Percentiles rank a stretch among this genome's conserved stretches.
Evolutionary conservation across 2,888 invertebrate species (phyloP).

Genomic region (Drosophila tripunctata): DNA sequence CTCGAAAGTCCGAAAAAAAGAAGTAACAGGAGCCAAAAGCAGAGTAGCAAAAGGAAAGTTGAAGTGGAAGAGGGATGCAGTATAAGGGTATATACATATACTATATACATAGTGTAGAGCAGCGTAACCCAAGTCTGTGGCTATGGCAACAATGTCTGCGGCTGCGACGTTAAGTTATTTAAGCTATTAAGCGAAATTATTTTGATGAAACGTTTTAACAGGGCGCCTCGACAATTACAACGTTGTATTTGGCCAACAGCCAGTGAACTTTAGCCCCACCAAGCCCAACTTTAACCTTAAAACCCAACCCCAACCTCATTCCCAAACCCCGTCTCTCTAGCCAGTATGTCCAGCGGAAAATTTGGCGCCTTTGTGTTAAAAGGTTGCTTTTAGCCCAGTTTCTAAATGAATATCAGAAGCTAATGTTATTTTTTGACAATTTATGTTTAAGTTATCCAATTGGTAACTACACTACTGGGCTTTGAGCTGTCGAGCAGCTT

Average conservation of each 20-base stretch:
- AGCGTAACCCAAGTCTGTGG: conserved; percentile 19
- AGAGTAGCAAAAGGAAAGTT: neutral
- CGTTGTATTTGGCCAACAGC: conserved; percentile 19
- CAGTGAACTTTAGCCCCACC: neutral
- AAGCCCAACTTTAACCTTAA: neutral
- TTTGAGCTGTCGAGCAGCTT: no score
- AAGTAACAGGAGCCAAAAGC: neutral
- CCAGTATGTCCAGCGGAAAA: neutral
- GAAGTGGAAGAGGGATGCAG: neutral
- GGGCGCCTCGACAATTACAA: conserved; percentile 19
- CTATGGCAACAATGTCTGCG: conserved; percentile 23
- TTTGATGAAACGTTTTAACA: conserved; percentile 45
- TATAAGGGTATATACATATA: neutral
- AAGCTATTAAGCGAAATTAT: conserved; percentile 45
- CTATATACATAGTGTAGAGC: neutral
- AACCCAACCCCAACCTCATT: neutral
- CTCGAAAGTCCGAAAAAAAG: neutral
- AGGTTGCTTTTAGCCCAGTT: neutral
- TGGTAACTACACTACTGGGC: no score
- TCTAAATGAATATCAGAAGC: no score
- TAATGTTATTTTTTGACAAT: no score
- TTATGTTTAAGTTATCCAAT: no score
- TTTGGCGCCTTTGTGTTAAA: neutral
- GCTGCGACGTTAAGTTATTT: conserved; percentile 34
- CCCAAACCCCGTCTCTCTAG: neutral